Conservation (phyloP, 2,888 invertebrate genomes). For the Strigamia maritima region DNA sequence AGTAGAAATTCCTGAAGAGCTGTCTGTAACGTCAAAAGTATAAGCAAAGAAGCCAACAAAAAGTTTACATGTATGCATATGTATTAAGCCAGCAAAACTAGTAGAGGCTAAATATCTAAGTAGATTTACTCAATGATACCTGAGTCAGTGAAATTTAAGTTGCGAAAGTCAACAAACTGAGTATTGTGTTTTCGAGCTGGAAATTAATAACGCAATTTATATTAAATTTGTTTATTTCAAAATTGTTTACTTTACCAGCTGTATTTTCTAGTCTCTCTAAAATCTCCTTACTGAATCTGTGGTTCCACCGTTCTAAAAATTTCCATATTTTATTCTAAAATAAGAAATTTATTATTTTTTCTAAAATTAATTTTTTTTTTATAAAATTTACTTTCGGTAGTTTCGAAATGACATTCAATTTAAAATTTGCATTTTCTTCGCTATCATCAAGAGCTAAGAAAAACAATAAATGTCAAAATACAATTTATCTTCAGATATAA, state of each 20-base stretch:
- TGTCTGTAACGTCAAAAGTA: background rate
- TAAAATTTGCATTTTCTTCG: background rate
- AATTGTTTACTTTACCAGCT: background rate
- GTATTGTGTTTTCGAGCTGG: background rate
- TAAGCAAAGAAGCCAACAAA: background rate
- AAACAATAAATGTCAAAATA: background rate
- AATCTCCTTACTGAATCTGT: background rate
- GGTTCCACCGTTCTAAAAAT: background rate
- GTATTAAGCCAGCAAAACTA: background rate
- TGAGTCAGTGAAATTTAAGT: background rate
- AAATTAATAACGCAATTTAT: background rate
- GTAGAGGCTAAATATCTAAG: background rate
- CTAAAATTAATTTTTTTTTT: background rate
- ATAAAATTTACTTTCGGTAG: background rate
- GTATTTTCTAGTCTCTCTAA: background rate
- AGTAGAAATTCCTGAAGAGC: slow-evolving; percentile 5
- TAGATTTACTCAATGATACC: background rate
- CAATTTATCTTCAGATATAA: background rate
- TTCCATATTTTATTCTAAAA: slow-evolving; percentile 16
- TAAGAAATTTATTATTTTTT: background rate
- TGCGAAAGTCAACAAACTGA: background rate
- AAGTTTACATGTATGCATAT: background rate
- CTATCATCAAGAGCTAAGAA: background rate
- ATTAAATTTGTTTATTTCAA: background rate
- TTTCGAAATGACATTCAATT: background rate